phyloP scores from a whole-genome alignment of 1,140 invertebrate species.

The Pantala flavescens region DNA sequence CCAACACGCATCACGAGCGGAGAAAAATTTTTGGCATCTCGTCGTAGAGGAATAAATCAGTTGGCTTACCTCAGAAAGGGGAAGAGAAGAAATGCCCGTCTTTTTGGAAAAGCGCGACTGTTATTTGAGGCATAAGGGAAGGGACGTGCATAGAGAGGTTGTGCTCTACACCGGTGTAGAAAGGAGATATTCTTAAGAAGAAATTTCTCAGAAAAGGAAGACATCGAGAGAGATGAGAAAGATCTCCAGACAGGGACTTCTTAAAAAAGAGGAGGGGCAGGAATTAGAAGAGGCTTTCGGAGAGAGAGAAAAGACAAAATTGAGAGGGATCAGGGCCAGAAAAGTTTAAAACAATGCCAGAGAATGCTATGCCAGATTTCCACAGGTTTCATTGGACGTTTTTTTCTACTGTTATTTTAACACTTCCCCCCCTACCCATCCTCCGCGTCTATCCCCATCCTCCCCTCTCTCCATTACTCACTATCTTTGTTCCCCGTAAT shows the following conservation, averaged over 20 bases:
- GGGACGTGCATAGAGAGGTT: neutral
- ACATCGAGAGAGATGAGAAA: neutral
- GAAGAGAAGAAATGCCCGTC: neutral
- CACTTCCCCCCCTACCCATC: neutral
- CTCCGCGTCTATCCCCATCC: neutral
- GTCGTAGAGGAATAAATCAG: neutral
- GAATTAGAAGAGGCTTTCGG: neutral
- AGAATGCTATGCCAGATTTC: conserved; percentile 1
- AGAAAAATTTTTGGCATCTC: neutral
- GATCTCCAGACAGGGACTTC: neutral
- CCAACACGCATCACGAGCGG: no score
- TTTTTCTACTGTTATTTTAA: conserved; percentile 1
- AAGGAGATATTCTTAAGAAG: neutral
- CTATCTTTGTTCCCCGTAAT: neutral
- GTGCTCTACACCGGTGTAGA: neutral
- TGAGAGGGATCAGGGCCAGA: neutral
- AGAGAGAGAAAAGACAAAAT: neutral
- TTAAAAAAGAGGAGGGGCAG: neutral
- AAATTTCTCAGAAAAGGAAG: conserved; percentile 1
- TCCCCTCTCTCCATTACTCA: neutral
- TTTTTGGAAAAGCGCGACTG: conserved; percentile 1
- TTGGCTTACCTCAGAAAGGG: neutral
- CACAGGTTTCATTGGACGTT: neutral
- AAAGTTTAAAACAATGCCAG: conserved; percentile 3
- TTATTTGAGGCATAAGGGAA: neutral